Conservation (phyloP, 2,888 invertebrate species). For the Dynastes tityus region DNA sequence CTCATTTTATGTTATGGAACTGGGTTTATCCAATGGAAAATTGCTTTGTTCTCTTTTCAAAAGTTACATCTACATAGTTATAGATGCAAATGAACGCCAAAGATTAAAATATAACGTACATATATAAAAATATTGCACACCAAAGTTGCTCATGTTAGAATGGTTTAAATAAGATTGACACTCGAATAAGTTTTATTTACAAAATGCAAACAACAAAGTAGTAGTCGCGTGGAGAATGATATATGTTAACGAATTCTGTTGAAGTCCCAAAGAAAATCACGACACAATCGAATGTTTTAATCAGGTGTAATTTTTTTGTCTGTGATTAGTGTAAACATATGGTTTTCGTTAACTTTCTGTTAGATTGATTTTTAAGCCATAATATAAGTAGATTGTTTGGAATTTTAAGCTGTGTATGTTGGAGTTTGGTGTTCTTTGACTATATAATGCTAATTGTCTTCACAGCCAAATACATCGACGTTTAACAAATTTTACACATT, state of each 20-base stretch:
- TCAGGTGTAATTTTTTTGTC: constrained; percentile 46
- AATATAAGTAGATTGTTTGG: too few relatives aligned
- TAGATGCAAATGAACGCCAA: constrained; percentile 38
- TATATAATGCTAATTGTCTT: constrained; percentile 16
- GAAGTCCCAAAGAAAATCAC: neutral
- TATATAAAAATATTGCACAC: constrained; percentile 49
- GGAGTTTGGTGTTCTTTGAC: constrained; percentile 13
- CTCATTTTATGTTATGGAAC: too few relatives aligned
- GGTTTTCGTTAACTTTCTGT: neutral
- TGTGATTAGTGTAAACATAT: constrained; percentile 48
- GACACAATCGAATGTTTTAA: constrained; percentile 42
- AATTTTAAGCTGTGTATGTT: neutral
- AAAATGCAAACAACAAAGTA: neutral
- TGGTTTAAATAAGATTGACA: neutral
- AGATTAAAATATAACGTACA: constrained; percentile 19
- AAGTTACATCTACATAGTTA: constrained; percentile 2
- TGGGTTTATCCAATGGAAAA: constrained; percentile 46
- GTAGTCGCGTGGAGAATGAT: neutral
- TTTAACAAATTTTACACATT: constrained; percentile 25
- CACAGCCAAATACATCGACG: constrained; percentile 32
- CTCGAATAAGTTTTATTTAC: neutral
- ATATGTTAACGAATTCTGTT: neutral
- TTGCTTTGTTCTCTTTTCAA: constrained; percentile 32
- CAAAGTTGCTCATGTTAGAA: constrained; percentile 49
- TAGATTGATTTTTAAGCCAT: neutral